These are phyloP conservation scores for Ctenoplectra terminalis DNA, from an alignment of 1,140 invertebrate species.

Conservation along the genomic window DNA sequence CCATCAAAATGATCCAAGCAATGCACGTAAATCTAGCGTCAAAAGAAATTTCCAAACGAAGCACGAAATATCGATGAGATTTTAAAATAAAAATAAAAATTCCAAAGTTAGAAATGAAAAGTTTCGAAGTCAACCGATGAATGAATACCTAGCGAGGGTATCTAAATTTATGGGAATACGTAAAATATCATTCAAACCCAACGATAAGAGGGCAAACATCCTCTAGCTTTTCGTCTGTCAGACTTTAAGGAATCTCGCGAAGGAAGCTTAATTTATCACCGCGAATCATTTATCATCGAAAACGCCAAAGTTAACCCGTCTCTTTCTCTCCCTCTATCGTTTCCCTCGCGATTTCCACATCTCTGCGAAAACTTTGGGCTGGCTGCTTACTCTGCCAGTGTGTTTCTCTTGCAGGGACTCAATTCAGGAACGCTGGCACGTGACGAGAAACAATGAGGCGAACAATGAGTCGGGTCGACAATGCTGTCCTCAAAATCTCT, in stretches of 20 bases:
- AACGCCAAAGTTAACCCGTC: slow-evolving; percentile 3
- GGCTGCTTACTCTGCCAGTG: background rate
- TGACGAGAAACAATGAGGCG: slow-evolving; percentile 61
- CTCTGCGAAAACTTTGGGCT: slow-evolving; percentile 23
- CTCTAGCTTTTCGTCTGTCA: background rate
- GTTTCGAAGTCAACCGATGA: no score
- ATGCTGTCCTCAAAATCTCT: slow-evolving; percentile 55
- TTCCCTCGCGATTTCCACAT: background rate
- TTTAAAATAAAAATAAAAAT: no score
- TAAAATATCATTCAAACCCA: background rate
- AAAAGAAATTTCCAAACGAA: no score
- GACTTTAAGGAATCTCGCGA: background rate
- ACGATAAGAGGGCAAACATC: slow-evolving; percentile 4
- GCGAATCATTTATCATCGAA: slow-evolving; percentile 52
- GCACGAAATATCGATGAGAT: no score
- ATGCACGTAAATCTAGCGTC: no score
- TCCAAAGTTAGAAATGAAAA: no score
- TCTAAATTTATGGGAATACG: background rate
- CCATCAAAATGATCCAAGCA: no score
- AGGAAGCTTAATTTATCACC: slow-evolving; percentile 52
- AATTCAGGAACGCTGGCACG: slow-evolving; percentile 38
- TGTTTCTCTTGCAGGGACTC: slow-evolving; percentile 10
- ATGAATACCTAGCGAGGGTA: no score
- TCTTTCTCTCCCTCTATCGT: background rate
- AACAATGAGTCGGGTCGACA: slow-evolving; percentile 57